Evolutionary conservation across 2,113 vertebrate genomes (phyloP).

Genomic region (Psammodynastes pulverulentus): DNA sequence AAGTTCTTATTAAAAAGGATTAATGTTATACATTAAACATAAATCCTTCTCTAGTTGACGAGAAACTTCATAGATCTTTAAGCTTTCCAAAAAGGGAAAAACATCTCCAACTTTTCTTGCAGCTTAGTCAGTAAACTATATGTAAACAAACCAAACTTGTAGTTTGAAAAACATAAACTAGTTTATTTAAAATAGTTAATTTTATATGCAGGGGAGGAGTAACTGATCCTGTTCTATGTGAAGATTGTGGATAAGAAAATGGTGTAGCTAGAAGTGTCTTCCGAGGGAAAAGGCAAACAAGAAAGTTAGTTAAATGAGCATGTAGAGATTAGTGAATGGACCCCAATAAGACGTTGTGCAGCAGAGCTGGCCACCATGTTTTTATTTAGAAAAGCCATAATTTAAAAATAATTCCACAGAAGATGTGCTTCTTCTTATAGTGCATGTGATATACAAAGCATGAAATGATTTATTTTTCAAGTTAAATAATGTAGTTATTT

Average conservation of each 20-base stretch:
- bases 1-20: not conserved
- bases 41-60: not conserved
- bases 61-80: not conserved
- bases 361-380: not conserved
- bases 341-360: not conserved
- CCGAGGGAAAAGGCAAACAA: not conserved
- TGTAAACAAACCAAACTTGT: not conserved
- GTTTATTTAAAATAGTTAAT: not conserved
- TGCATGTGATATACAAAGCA: not conserved
- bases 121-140: not conserved
- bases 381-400: constrained; percentile 9
- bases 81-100: not conserved
- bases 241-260: not conserved
- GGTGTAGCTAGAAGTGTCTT: not conserved
- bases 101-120: not conserved
- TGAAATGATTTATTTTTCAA: constrained; percentile 22
- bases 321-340: not conserved
- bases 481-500: constrained; percentile 30
- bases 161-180: not conserved
- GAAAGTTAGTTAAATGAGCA: constrained; percentile 9
- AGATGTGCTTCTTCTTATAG: not conserved
- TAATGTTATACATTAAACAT: not conserved
- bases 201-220: not conserved
- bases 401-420: constrained; percentile 13
- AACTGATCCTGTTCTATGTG: not conserved